phyloP scores from a whole-genome alignment of 2,888 invertebrate genomes.

The Hyposoter didymator region DNA sequence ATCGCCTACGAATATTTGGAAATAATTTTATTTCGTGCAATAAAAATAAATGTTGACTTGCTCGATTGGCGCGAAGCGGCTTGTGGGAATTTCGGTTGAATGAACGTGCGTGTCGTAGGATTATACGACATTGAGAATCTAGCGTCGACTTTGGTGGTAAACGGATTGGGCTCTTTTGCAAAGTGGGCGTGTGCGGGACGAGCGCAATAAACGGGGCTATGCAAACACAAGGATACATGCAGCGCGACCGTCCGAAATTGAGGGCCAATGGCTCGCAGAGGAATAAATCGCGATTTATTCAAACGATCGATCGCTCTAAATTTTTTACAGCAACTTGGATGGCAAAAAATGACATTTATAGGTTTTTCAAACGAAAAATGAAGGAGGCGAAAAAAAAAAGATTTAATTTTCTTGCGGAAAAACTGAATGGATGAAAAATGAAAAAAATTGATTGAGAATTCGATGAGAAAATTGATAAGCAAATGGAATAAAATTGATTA shows the following conservation, averaged over 20 bases:
- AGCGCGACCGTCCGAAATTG: constrained; percentile 25
- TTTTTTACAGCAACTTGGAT: background rate
- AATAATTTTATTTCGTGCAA: no score
- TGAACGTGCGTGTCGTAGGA: background rate
- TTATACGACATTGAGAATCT: constrained; percentile 39
- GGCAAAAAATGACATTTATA: background rate
- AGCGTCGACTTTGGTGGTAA: constrained; percentile 58
- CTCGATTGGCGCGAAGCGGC: background rate
- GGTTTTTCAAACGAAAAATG: background rate
- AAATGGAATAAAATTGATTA: background rate
- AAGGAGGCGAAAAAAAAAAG: background rate
- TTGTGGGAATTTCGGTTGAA: constrained; percentile 1
- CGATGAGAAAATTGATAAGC: background rate
- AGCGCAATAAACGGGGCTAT: background rate
- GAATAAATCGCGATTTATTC: background rate
- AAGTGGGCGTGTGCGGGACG: constrained; percentile 49
- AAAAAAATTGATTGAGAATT: background rate
- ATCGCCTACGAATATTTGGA: no score
- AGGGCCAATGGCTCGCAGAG: constrained; percentile 18
- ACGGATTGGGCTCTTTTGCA: constrained; percentile 24
- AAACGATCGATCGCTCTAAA: constrained; percentile 14
- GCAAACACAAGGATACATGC: background rate
- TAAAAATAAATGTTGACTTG: constrained; percentile 24
- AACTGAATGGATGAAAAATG: background rate
- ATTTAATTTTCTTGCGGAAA: background rate